phyloP scores from a whole-genome alignment of 2,797 vertebrate species.

The Rhynchonycteris naso region DNA sequence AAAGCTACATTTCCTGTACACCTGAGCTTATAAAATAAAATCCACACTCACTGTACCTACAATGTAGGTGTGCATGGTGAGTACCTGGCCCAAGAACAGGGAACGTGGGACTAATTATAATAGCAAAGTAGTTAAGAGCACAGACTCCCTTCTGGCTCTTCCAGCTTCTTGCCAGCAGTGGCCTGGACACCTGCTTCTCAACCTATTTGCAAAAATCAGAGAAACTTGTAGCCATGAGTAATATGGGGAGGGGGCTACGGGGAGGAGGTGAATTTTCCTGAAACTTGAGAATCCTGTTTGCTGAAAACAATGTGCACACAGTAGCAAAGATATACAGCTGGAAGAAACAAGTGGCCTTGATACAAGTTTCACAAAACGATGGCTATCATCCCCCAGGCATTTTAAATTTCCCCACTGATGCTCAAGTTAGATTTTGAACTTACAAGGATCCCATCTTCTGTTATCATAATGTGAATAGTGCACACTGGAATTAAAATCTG shows the following conservation, averaged over 20 bases:
- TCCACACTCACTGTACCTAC: neutral
- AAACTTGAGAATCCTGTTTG: constrained; percentile 21
- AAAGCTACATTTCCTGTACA: constrained; percentile 60
- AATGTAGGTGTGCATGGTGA: neutral
- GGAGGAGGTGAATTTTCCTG: neutral
- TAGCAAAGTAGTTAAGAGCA: constrained; percentile 14
- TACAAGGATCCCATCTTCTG: neutral
- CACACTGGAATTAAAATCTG: constrained; percentile 24
- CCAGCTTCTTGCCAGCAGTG: neutral
- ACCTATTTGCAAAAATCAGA: constrained; percentile 19
- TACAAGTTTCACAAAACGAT: neutral
- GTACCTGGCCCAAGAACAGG: constrained; percentile 11
- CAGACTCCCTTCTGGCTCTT: neutral
- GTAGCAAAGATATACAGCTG: neutral
- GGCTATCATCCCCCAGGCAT: neutral
- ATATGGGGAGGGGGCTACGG: neutral
- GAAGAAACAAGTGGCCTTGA: neutral
- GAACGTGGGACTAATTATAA: constrained; percentile 41
- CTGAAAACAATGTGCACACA: neutral
- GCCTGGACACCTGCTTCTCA: neutral
- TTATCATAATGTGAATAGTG: neutral
- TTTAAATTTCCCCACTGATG: constrained; percentile 5
- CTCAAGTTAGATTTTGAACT: neutral
- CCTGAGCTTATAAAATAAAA: constrained; percentile 69
- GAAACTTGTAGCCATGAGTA: neutral